Conservation (phyloP, 2,113 vertebrate species). For the Thunnus maccoyii region DNA sequence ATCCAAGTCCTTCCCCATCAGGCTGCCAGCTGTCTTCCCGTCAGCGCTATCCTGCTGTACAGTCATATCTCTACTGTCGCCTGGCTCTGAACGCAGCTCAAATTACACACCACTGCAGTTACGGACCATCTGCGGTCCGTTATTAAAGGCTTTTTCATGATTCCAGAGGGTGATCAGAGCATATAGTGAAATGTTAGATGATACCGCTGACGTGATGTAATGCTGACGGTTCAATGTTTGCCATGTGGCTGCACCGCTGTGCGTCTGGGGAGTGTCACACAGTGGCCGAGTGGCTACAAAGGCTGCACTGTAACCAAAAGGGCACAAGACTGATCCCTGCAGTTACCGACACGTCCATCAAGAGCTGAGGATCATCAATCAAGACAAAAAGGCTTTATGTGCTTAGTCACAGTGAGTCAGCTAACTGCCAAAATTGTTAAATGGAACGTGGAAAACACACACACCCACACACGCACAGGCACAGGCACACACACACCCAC, state of each 20-base stretch:
- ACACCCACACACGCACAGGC: constrained; percentile 6
- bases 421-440: not conserved
- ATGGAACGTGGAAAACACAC: not conserved
- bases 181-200: constrained; percentile 24
- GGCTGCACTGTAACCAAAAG: constrained; percentile 26
- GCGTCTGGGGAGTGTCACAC: constrained; percentile 27
- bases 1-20: constrained; percentile 54
- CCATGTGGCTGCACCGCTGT: constrained; percentile 13
- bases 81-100: constrained; percentile 62
- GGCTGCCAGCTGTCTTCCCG: constrained; percentile 64
- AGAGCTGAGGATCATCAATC: constrained; percentile 11
- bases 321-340: constrained; percentile 41
- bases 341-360: constrained; percentile 5
- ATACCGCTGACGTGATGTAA: constrained; percentile 51
- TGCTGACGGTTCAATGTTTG: constrained; percentile 19
- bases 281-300: constrained; percentile 10
- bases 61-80: constrained; percentile 51
- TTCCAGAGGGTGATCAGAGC: constrained; percentile 35
- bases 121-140: constrained; percentile 51
- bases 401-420: constrained; percentile 2
- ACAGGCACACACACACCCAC: not conserved
- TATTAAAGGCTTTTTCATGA: constrained; percentile 63
- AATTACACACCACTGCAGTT: constrained; percentile 67
- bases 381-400: constrained; percentile 34
- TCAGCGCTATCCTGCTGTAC: constrained; percentile 41